Percentiles rank a stretch among this genome's conserved stretches.
These are phyloP conservation scores for Diplazon laetatorius DNA, from an alignment of 2,888 invertebrate species.

Conservation along the genomic window DNA sequence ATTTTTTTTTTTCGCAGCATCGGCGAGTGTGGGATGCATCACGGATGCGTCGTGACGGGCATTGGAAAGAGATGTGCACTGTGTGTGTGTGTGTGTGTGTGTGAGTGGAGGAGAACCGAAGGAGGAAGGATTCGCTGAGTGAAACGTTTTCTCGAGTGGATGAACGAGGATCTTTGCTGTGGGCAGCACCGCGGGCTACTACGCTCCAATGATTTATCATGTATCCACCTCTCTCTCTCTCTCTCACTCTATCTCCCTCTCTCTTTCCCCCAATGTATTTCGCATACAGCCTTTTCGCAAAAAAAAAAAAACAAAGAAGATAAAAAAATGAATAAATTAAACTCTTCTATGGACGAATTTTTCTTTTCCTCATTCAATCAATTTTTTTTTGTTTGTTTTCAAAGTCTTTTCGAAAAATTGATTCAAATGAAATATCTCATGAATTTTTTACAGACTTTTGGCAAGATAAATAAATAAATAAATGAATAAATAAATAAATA, in stretches of 20 bases:
- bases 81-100: too few relatives aligned
- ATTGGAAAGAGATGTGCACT: too few relatives aligned
- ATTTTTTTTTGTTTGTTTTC: neutral
- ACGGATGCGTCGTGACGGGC: conserved; percentile 38
- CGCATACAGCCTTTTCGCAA: conserved; percentile 27
- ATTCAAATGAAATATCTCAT: conserved; percentile 14
- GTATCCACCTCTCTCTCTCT: conserved; percentile 54
- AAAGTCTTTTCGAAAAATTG: neutral
- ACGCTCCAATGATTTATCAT: conserved; percentile 51
- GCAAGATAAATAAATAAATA: too few relatives aligned
- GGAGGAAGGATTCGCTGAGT: conserved; percentile 44
- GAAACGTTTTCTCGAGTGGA: conserved; percentile 51
- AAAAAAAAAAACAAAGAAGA: too few relatives aligned
- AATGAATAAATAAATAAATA: too few relatives aligned
- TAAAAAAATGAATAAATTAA: conserved; percentile 43
- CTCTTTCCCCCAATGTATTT: conserved; percentile 46
- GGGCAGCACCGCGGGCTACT: conserved; percentile 53
- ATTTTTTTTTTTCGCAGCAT: conserved; percentile 39
- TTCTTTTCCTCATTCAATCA: neutral
- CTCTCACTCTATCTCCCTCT: too few relatives aligned
- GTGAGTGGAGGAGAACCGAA: neutral
- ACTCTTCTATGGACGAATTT: conserved; percentile 21
- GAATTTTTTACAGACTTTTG: too few relatives aligned
- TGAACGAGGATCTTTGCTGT: conserved; percentile 25
- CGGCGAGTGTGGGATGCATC: conserved; percentile 56